Evolutionary conservation across 2,888 invertebrate species (phyloP).

Genomic region (Conus canariensis): DNA sequence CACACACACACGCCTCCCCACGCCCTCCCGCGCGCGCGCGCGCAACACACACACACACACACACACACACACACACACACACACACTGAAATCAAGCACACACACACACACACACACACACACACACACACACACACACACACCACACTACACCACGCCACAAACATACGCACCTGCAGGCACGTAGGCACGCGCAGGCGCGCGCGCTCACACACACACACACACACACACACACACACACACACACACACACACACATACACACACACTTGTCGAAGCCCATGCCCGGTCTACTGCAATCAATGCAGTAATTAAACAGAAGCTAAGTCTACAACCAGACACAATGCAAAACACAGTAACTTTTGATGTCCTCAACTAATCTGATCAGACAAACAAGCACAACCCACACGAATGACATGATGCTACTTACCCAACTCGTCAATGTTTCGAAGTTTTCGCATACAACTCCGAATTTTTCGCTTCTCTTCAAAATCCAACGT

Average conservation of each 20-base stretch:
- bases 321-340: too few species aligned
- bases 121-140: neutral
- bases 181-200: neutral
- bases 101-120: too few species aligned
- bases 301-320: too few species aligned
- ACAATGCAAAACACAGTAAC: too few species aligned
- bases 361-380: neutral
- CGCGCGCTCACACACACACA: neutral
- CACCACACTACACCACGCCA: neutral
- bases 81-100: too few species aligned
- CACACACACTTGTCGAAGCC: too few species aligned
- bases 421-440: slow-evolving; percentile 35
- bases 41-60: too few species aligned
- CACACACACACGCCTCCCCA: too few species aligned
- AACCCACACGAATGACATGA: neutral
- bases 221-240: neutral
- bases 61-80: too few species aligned
- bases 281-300: too few species aligned
- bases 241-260: neutral
- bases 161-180: neutral
- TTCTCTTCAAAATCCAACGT: slow-evolving; percentile 24
- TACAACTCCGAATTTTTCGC: slow-evolving; percentile 37
- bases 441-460: slow-evolving; percentile 30
- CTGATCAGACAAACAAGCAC: neutral
- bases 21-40: too few species aligned